A percentile compares a stretch with the other conserved stretches of the same genome.
Conservation (phyloP, 2,888 invertebrate genomes). For the Drosophila aldrichi region DNA sequence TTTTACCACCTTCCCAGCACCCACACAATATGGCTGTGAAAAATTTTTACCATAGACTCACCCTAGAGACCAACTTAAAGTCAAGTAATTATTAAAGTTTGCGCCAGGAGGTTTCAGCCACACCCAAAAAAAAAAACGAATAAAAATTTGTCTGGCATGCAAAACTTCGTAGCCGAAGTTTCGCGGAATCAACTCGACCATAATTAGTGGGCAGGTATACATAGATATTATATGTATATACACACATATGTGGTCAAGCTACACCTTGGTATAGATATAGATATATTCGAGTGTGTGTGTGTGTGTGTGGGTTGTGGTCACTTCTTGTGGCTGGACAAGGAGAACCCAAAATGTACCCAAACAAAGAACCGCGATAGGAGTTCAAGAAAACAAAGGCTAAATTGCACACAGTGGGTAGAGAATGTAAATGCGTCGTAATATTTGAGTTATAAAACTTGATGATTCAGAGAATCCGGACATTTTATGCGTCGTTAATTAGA, state of each 20-base stretch:
- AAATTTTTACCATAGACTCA: conserved; percentile 4
- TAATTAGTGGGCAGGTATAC: conserved; percentile 21
- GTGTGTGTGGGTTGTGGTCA: not conserved
- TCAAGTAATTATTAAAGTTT: conserved; percentile 17
- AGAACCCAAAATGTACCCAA: not conserved
- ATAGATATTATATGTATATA: not conserved
- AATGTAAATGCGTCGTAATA: conserved; percentile 17
- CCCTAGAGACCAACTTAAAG: conserved; percentile 4
- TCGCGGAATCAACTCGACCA: conserved; percentile 24
- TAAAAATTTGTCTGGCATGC: conserved; percentile 26
- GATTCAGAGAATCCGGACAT: not conserved
- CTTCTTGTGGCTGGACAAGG: conserved; percentile 7
- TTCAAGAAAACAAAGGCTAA: conserved; percentile 3
- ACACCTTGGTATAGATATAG: not conserved
- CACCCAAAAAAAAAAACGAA: conserved; percentile 8
- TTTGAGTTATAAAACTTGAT: not conserved
- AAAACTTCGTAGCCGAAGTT: conserved; percentile 22
- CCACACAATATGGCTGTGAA: not conserved
- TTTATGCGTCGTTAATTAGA: not conserved
- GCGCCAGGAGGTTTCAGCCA: conserved; percentile 12
- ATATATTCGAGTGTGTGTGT: not conserved
- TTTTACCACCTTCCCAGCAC: not conserved
- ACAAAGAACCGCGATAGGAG: conserved; percentile 5
- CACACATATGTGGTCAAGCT: conserved; percentile 7
- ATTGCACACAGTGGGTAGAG: not conserved